phyloP scores from a whole-genome alignment of 2,797 vertebrate species.

The Hippocampus kuda region DNA sequence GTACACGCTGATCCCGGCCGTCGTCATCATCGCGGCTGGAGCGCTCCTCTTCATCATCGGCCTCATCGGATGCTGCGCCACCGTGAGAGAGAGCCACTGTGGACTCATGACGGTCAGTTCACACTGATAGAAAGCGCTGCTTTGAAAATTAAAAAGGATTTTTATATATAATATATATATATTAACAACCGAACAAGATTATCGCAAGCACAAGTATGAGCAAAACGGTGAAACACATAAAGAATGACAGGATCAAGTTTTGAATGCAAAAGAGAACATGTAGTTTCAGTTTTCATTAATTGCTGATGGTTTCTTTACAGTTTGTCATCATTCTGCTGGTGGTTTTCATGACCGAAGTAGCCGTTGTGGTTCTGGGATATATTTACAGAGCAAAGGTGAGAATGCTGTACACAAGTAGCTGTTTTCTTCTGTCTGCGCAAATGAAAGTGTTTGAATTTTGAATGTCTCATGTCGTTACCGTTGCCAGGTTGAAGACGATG shows the following conservation, averaged over 20 bases:
- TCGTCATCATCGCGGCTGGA: conserved; percentile 86
- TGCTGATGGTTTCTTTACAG: conserved; percentile 62
- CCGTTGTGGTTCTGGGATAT: conserved; percentile 89
- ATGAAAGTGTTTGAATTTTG: too few relatives aligned
- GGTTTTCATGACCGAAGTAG: conserved; percentile 92
- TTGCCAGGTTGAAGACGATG: conserved; percentile 84
- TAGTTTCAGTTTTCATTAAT: conserved; percentile 2
- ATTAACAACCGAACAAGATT: too few relatives aligned
- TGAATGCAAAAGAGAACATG: too few relatives aligned
- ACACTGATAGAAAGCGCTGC: neutral
- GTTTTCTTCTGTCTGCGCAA: neutral
- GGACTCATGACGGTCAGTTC: conserved; percentile 82
- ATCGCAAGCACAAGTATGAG: too few relatives aligned
- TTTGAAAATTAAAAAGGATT: neutral
- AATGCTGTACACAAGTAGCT: neutral
- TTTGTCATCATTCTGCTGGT: conserved; percentile 90
- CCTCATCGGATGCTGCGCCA: conserved; percentile 91
- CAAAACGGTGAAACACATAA: too few relatives aligned
- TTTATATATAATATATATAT: too few relatives aligned
- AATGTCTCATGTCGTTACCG: neutral
- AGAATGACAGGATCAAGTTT: too few relatives aligned
- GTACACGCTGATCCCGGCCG: conserved; percentile 88
- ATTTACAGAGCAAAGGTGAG: conserved; percentile 95
- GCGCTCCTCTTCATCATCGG: conserved; percentile 90
- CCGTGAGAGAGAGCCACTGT: conserved; percentile 86